Percentiles rank a stretch among this genome's conserved stretches.
phyloP scores from a whole-genome alignment of 2,888 invertebrate species.

The Uropetala carovei region DNA sequence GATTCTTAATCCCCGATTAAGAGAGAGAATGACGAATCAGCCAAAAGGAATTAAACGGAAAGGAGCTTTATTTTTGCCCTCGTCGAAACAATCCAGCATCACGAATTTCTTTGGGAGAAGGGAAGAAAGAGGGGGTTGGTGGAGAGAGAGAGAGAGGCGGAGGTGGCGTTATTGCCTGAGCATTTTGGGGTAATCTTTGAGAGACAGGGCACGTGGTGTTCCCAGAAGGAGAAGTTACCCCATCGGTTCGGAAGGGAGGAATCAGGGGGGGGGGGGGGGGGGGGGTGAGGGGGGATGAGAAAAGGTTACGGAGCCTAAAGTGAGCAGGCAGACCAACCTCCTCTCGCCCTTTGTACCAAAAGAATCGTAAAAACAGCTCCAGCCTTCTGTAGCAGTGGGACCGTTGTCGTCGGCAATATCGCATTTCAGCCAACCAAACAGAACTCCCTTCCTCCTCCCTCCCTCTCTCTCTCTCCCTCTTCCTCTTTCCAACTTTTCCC shows the following conservation, averaged over 20 bases:
- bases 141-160: not conserved
- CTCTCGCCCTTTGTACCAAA: slow-evolving; percentile 32
- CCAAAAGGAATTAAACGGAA: not conserved
- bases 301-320: not conserved
- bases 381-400: slow-evolving; percentile 4
- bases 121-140: not conserved
- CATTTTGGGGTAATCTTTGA: slow-evolving; percentile 54
- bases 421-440: slow-evolving; percentile 53
- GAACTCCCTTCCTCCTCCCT: not conserved
- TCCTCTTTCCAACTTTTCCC: not conserved
- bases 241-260: slow-evolving; percentile 15
- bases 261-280: not conserved
- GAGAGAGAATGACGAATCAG: not conserved
- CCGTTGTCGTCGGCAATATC: not conserved
- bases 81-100: not conserved
- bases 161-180: slow-evolving; percentile 40
- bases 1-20: too few species aligned
- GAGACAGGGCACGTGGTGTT: slow-evolving; percentile 63
- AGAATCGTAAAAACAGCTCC: slow-evolving; percentile 58
- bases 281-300: not conserved
- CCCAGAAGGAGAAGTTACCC: slow-evolving; percentile 39
- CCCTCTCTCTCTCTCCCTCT: not conserved
- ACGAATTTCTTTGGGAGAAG: not conserved
- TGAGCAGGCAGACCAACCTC: not conserved
- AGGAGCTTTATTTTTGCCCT: not conserved